Evolutionary conservation across 2,113 vertebrate species (phyloP).

Genomic region (Gallinago jamesoni): DNA sequence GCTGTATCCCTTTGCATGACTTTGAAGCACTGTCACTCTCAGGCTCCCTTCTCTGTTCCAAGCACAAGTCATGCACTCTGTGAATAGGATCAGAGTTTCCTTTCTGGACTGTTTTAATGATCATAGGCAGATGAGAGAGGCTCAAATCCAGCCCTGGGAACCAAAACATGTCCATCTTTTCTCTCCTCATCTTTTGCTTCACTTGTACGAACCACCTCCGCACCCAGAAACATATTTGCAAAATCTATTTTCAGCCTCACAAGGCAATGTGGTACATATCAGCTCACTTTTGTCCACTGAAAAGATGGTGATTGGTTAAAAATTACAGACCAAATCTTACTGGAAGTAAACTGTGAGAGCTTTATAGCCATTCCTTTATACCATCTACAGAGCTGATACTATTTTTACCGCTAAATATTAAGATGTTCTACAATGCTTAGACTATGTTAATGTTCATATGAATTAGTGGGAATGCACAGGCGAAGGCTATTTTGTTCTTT

Average conservation of each 20-base stretch:
- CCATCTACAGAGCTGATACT: not conserved
- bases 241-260: constrained; percentile 60
- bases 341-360: constrained; percentile 53
- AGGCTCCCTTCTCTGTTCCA: not conserved
- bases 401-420: constrained; percentile 50
- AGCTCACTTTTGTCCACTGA: constrained; percentile 26
- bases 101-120: constrained; percentile 26
- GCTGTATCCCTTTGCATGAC: not conserved
- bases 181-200: constrained; percentile 15
- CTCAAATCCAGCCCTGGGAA: not conserved
- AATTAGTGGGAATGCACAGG: not conserved
- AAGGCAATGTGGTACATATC: constrained; percentile 34
- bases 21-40: not conserved
- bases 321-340: constrained; percentile 22
- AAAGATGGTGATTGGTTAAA: constrained; percentile 45
- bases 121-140: constrained; percentile 18
- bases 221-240: constrained; percentile 60
- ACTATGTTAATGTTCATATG: not conserved
- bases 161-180: constrained; percentile 24
- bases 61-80: not conserved
- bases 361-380: constrained; percentile 36
- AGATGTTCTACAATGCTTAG: constrained; percentile 11
- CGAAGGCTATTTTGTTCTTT: constrained; percentile 20
- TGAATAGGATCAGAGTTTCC: not conserved
- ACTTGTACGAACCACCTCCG: constrained; percentile 44